Evolutionary conservation across 2,113 vertebrate genomes (phyloP).

Genomic region (Amazona vittata): DNA sequence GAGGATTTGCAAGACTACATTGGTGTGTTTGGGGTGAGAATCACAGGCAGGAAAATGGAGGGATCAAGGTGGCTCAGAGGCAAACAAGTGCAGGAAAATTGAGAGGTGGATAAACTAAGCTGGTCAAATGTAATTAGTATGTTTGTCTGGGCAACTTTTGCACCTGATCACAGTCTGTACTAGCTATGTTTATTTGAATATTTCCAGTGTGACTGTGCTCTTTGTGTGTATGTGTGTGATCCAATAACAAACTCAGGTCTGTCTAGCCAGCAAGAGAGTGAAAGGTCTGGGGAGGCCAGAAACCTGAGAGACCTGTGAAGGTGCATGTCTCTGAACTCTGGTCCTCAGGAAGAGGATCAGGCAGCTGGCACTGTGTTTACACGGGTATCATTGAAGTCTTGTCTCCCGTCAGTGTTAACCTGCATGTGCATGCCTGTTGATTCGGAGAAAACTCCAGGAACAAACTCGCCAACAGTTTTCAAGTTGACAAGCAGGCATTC

Average conservation of each 20-base stretch:
- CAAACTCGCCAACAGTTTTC: too few relatives aligned
- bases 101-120: neutral
- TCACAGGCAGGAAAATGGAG: neutral
- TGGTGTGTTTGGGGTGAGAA: neutral
- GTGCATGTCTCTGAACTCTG: rapidly evolving
- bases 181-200: neutral
- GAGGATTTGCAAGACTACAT: neutral
- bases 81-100: neutral
- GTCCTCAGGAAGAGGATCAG: neutral
- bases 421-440: neutral
- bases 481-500: too few relatives aligned
- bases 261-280: neutral
- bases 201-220: neutral
- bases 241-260: neutral
- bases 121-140: neutral
- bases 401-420: neutral
- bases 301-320: neutral
- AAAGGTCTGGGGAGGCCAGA: neutral
- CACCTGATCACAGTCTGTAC: neutral
- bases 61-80: neutral
- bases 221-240: neutral
- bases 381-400: neutral
- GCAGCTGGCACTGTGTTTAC: neutral
- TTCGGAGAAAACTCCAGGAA: too few relatives aligned
- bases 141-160: neutral